Percentiles rank a stretch among this genome's conserved stretches.
These are phyloP conservation scores for Atrichornis clamosus DNA, from an alignment of 2,113 vertebrate species.

Conservation along the genomic window DNA sequence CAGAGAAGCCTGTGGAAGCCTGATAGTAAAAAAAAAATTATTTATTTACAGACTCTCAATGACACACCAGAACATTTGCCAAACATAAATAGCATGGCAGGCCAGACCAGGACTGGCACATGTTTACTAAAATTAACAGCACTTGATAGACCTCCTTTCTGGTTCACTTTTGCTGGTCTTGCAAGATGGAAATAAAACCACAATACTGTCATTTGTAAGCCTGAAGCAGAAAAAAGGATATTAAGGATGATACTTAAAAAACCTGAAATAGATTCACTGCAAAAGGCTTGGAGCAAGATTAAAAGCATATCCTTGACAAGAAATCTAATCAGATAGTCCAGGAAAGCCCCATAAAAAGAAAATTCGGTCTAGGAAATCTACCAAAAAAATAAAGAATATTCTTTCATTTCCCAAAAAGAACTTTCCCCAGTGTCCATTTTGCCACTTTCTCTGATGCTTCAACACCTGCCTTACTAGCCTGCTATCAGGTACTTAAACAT, in stretches of 20 bases:
- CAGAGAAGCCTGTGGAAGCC: neutral
- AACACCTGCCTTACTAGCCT: neutral
- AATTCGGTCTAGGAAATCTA: neutral
- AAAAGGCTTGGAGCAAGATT: neutral
- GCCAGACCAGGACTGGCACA: neutral
- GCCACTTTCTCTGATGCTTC: neutral
- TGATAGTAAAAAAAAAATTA: neutral
- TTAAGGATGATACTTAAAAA: neutral
- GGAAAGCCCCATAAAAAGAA: neutral
- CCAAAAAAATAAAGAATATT: neutral
- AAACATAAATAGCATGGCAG: neutral
- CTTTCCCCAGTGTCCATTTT: neutral
- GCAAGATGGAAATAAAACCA: neutral
- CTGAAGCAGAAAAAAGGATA: neutral
- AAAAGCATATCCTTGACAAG: neutral
- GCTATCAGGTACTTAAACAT: neutral
- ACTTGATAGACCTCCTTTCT: neutral
- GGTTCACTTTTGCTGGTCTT: neutral
- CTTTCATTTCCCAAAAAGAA: neutral
- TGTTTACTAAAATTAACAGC: neutral
- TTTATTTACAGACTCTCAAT: neutral
- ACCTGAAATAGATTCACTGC: neutral
- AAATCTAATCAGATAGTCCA: neutral
- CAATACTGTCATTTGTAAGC: neutral
- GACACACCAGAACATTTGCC: neutral